Conservation (phyloP, 2,888 invertebrate species). For the Himalopsyche anomala region DNA sequence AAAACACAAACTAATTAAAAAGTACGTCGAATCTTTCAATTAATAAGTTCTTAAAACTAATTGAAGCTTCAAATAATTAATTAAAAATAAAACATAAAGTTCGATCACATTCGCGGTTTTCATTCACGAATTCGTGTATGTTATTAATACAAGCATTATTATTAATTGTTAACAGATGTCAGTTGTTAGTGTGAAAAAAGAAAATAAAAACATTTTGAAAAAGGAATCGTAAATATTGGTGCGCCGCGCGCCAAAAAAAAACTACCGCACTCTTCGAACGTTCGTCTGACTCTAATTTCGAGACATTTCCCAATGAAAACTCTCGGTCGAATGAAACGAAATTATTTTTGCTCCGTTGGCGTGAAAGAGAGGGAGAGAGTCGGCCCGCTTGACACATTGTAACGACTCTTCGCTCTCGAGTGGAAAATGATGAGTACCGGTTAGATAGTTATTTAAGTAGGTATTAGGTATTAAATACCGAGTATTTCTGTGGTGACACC, state of each 20-base stretch:
- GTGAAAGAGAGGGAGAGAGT: conserved; percentile 2
- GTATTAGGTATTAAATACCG: background rate
- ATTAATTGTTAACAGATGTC: background rate
- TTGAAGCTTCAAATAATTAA: conserved; percentile 12
- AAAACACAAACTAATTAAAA: conserved; percentile 15
- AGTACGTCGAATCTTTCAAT: conserved; percentile 29
- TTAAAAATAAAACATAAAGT: conserved; percentile 22
- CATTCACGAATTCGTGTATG: conserved; percentile 8
- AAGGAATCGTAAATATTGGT: conserved; percentile 21
- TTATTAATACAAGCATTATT: conserved; percentile 22
- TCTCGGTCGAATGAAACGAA: conserved; percentile 30
- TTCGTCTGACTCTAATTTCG: conserved; percentile 38
- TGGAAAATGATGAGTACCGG: conserved; percentile 7
- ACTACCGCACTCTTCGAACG: conserved; percentile 40
- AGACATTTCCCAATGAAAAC: conserved; percentile 38
- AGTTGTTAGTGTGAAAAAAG: conserved; percentile 7
- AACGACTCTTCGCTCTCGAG: conserved; percentile 14
- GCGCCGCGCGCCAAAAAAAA: conserved; percentile 31
- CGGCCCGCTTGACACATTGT: background rate
- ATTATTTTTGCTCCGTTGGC: background rate
- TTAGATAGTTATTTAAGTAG: background rate
- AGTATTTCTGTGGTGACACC: conserved; percentile 8
- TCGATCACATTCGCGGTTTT: background rate
- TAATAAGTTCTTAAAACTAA: conserved; percentile 36
- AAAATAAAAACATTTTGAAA: conserved; percentile 43